These are phyloP conservation scores for Lipophrys pholis DNA, from an alignment of 2,113 vertebrate genomes.

Conservation along the genomic window DNA sequence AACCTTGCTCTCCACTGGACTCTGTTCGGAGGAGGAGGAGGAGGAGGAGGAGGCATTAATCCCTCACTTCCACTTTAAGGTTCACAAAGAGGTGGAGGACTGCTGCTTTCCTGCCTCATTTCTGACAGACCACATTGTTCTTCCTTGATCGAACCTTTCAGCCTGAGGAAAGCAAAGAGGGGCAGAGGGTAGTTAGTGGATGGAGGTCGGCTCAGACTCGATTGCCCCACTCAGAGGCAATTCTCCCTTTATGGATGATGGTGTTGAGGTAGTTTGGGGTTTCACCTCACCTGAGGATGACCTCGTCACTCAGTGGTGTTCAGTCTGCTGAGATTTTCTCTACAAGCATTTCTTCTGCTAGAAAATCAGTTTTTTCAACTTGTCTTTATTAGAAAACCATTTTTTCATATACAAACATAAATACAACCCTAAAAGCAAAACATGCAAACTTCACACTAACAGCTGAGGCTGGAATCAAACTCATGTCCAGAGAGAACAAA, in stretches of 20 bases:
- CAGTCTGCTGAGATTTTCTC: background rate
- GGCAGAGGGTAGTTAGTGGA: slow-evolving; percentile 26
- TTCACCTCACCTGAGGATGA: background rate
- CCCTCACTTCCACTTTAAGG: slow-evolving; percentile 51
- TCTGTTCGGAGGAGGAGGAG: too few relatives aligned
- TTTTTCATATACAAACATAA: too few relatives aligned
- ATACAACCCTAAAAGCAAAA: too few relatives aligned
- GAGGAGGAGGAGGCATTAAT: slow-evolving; percentile 62
- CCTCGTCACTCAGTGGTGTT: too few relatives aligned
- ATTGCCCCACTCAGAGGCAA: slow-evolving; percentile 22
- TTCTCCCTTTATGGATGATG: slow-evolving; percentile 49
- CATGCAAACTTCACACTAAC: too few relatives aligned
- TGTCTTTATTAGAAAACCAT: too few relatives aligned
- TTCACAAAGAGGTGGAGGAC: slow-evolving; percentile 40
- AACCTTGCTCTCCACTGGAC: too few relatives aligned
- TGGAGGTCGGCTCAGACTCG: slow-evolving; percentile 39
- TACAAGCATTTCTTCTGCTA: too few relatives aligned
- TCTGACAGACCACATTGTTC: too few relatives aligned
- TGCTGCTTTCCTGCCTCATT: slow-evolving; percentile 18
- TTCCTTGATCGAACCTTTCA: background rate
- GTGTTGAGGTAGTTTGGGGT: slow-evolving; percentile 32
- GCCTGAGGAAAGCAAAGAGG: slow-evolving; percentile 21
- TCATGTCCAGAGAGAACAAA: too few relatives aligned
- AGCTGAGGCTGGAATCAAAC: too few relatives aligned
- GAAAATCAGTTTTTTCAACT: too few relatives aligned